phyloP scores from a whole-genome alignment of 2,888 invertebrate species.

The Ophion obscuratus region DNA sequence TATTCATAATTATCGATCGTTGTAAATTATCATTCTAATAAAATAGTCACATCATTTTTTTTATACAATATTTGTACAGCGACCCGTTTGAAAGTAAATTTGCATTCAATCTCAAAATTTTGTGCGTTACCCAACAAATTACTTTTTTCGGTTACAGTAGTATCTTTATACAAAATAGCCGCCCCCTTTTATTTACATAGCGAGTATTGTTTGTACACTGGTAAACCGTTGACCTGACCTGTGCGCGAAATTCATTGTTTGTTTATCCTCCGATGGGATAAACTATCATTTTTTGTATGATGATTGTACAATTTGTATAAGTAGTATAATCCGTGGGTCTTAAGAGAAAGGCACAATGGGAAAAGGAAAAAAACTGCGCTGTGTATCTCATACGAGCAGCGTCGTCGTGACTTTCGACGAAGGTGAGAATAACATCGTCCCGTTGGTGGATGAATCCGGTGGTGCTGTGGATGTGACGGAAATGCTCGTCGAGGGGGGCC shows the following conservation, averaged over 20 bases:
- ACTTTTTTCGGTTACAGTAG: too few species aligned
- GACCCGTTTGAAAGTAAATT: too few species aligned
- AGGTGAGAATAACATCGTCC: slow-evolving; percentile 42
- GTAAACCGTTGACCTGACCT: slow-evolving; percentile 13
- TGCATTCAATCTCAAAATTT: too few species aligned
- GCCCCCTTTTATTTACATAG: slow-evolving; percentile 49
- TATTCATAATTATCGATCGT: too few species aligned
- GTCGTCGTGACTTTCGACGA: slow-evolving; percentile 51
- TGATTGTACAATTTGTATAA: background rate
- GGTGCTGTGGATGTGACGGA: slow-evolving; percentile 25
- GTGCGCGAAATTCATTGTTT: slow-evolving; percentile 21
- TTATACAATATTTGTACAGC: too few species aligned
- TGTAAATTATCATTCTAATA: too few species aligned
- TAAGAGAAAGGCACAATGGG: slow-evolving; percentile 9
- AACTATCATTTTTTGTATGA: too few species aligned
- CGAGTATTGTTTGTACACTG: slow-evolving; percentile 35
- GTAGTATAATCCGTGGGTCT: background rate
- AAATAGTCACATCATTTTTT: too few species aligned
- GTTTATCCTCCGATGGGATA: background rate
- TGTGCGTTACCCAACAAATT: too few species aligned
- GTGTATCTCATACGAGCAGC: slow-evolving; percentile 38
- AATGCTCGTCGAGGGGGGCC: slow-evolving; percentile 25
- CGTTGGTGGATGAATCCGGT: slow-evolving; percentile 51
- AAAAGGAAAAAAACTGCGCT: background rate
- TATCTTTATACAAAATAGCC: slow-evolving; percentile 48